Evolutionary conservation across 2,797 vertebrate genomes (phyloP).

Genomic region (Yasuhikotakia modesta): DNA sequence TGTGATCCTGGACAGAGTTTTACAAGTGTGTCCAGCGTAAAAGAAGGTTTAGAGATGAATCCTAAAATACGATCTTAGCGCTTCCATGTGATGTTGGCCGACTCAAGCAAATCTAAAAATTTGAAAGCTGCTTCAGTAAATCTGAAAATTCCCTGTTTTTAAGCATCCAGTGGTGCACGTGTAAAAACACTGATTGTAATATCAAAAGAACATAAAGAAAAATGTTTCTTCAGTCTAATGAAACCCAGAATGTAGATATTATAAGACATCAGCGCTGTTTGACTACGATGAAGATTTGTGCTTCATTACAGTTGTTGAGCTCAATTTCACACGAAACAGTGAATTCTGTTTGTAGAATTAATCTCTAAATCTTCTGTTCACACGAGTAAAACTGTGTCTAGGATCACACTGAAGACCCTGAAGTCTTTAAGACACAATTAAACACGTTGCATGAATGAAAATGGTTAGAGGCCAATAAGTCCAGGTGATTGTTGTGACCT

Average conservation of each 20-base stretch:
- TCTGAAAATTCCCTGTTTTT: not conserved
- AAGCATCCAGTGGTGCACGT: not conserved
- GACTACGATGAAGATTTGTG: not conserved
- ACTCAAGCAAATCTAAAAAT: not conserved
- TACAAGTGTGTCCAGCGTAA: slow-evolving; percentile 1
- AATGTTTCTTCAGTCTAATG: not conserved
- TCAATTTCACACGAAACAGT: too few species aligned
- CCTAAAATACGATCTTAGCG: not conserved
- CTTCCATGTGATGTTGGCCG: not conserved
- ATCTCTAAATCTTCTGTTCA: too few species aligned
- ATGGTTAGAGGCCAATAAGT: not conserved
- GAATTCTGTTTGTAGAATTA: too few species aligned
- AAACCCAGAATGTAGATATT: not conserved
- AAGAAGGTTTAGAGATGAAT: slow-evolving; percentile 32
- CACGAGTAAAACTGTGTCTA: too few species aligned
- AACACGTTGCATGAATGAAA: too few species aligned
- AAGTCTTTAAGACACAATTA: too few species aligned
- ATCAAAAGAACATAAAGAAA: not conserved
- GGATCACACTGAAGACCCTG: too few species aligned
- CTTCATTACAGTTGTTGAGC: too few species aligned
- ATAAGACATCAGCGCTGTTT: not conserved
- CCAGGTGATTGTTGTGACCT: not conserved
- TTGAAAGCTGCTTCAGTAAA: not conserved
- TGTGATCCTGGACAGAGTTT: not conserved
- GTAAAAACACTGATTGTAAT: not conserved